Evolutionary conservation across 2,113 vertebrate genomes (phyloP).

Genomic region (Lepidothrix coronata): DNA sequence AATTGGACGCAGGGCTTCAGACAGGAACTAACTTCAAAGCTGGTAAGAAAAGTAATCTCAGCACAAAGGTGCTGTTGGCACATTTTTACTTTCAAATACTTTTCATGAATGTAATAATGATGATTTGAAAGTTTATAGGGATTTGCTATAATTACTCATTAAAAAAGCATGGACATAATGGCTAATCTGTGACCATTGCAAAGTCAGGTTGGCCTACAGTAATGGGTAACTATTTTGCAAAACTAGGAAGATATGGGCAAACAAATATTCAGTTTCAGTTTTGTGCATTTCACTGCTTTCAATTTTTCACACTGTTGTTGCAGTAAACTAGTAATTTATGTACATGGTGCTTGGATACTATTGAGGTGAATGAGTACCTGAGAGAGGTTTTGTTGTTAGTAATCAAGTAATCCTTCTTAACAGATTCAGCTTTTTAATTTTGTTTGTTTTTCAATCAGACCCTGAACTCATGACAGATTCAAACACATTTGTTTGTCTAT

Average conservation of each 20-base stretch:
- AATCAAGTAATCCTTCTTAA: background rate
- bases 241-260: background rate
- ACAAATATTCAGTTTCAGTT: background rate
- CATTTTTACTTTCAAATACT: background rate
- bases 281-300: background rate
- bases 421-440: background rate
- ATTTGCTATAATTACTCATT: background rate
- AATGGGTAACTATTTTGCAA: background rate
- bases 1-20: background rate
- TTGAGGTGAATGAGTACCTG: background rate
- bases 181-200: background rate
- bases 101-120: background rate
- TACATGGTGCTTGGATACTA: background rate
- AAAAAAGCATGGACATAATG: background rate
- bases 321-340: background rate
- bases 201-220: background rate
- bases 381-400: background rate
- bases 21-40: conserved; percentile 10
- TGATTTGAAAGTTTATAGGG: background rate
- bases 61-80: background rate
- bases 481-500: background rate
- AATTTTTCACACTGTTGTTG: background rate
- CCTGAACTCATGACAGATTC: background rate
- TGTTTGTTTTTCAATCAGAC: background rate
- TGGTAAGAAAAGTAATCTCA: background rate